Percentiles rank a stretch among this genome's conserved stretches.
phyloP scores from a whole-genome alignment of 2,888 invertebrate genomes.

The Machimus rusticus region DNA sequence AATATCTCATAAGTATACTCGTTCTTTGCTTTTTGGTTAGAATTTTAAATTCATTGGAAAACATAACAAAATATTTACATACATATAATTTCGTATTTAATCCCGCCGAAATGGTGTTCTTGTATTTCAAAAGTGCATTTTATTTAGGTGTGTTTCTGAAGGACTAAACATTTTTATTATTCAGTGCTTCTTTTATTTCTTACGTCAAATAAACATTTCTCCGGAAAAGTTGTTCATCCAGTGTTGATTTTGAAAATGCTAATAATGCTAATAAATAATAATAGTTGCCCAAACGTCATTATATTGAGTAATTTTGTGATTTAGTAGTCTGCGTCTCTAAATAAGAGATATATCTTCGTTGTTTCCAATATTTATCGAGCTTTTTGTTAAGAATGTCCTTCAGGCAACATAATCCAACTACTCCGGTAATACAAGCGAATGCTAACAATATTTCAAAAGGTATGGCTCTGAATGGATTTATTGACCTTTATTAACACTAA shows the following conservation, averaged over 20 bases:
- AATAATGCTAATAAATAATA: background rate
- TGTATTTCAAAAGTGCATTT: background rate
- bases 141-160: background rate
- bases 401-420: slow-evolving; percentile 40
- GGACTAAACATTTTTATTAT: background rate
- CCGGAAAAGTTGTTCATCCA: background rate
- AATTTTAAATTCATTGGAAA: background rate
- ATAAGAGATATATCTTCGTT: background rate
- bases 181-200: background rate
- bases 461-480: slow-evolving; percentile 23
- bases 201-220: background rate
- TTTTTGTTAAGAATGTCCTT: background rate
- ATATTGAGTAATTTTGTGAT: background rate
- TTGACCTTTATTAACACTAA: background rate
- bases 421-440: slow-evolving; percentile 51
- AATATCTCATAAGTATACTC: background rate
- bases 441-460: slow-evolving; percentile 54
- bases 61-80: background rate
- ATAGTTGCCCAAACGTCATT: background rate
- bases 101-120: background rate
- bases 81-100: background rate
- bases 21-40: background rate
- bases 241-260: background rate
- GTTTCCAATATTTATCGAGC: background rate
- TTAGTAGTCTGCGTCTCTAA: background rate